Evolutionary conservation across 2,113 vertebrate species (phyloP).

Genomic region (Lepus americanus): DNA sequence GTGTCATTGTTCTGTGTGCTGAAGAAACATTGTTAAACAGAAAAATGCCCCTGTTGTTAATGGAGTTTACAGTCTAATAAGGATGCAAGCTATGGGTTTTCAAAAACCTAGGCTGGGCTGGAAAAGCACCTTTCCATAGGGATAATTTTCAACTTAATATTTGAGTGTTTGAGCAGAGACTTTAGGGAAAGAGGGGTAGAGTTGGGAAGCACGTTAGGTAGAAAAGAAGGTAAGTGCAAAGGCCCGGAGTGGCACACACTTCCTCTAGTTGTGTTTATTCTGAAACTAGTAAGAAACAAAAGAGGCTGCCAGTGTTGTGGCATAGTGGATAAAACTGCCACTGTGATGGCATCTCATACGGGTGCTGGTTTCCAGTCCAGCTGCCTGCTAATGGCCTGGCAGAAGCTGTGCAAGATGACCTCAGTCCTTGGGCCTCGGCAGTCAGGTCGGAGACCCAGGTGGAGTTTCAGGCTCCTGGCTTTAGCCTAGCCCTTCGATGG

Average conservation of each 20-base stretch:
- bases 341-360: too few relatives aligned
- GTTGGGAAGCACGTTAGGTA: neutral
- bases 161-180: neutral
- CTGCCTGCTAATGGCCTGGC: too few relatives aligned
- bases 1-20: neutral
- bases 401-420: too few relatives aligned
- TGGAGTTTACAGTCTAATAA: neutral
- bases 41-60: accelerated
- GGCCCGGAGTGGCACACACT: neutral
- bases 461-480: too few relatives aligned
- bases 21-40: neutral
- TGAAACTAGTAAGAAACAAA: slow-evolving; percentile 9
- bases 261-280: neutral
- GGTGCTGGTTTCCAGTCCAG: too few relatives aligned
- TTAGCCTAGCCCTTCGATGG: too few relatives aligned
- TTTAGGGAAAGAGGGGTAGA: neutral
- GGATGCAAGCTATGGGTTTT: neutral
- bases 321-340: too few relatives aligned
- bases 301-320: neutral
- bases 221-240: neutral
- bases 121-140: neutral
- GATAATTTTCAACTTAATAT: neutral
- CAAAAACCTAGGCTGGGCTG: neutral
- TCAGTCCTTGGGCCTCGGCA: too few relatives aligned
- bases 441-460: too few relatives aligned